Evolutionary conservation across 2,888 invertebrate species (phyloP).

Genomic region (Arrhopalites spinosus): DNA sequence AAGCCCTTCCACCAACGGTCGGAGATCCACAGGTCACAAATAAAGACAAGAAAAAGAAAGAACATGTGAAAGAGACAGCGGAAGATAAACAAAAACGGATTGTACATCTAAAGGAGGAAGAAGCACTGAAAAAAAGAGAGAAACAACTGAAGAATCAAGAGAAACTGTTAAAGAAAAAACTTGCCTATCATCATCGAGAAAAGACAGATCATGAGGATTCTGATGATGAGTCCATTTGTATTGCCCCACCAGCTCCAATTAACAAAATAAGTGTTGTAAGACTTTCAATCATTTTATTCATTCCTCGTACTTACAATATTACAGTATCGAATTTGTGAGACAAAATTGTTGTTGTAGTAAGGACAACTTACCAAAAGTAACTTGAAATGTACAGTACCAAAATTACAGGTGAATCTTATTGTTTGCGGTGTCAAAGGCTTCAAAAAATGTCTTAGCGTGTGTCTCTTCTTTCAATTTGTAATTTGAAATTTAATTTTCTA

Average conservation of each 20-base stretch:
- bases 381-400: background rate
- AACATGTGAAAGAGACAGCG: background rate
- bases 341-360: no score
- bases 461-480: background rate
- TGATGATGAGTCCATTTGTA: constrained; percentile 4
- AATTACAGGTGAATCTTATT: background rate
- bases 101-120: background rate
- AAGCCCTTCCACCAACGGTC: no score
- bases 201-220: background rate
- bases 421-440: background rate
- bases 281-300: background rate
- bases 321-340: no score
- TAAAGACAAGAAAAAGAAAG: background rate
- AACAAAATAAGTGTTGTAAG: background rate
- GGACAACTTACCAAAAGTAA: no score
- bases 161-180: background rate
- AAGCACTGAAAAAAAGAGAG: background rate
- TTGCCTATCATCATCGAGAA: background rate
- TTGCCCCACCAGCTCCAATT: background rate
- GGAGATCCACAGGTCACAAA: background rate
- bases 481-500: no score
- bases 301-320: no score
- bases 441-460: background rate
- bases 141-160: background rate
- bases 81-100: no score